Conservation (phyloP, 2,888 invertebrate species). For the Hydrotaea diabolus region DNA sequence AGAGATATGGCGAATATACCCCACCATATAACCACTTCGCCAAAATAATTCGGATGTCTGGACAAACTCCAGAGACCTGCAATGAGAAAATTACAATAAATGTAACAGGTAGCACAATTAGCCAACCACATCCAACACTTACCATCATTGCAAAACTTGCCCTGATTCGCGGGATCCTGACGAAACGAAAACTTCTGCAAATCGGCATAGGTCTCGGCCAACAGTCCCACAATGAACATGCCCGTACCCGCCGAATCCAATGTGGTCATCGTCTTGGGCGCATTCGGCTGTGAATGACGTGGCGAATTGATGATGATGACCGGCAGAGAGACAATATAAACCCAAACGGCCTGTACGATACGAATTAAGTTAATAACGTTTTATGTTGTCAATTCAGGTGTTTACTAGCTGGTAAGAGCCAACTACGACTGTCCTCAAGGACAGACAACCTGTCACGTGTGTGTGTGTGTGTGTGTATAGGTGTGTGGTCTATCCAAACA, state of each 20-base stretch:
- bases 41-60: constrained; percentile 96
- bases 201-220: constrained; percentile 95
- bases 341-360: constrained; percentile 91
- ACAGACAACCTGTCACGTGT: too few relatives aligned
- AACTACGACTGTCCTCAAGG: too few relatives aligned
- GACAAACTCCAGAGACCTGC: constrained; percentile 92
- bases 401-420: not conserved
- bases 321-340: constrained; percentile 93
- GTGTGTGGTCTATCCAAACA: not conserved
- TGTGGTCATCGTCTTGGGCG: constrained; percentile 92
- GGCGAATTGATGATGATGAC: constrained; percentile 95
- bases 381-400: not conserved
- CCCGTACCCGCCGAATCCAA: constrained; percentile 92
- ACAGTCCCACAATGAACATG: constrained; percentile 90
- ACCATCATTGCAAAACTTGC: constrained; percentile 96
- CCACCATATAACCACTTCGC: constrained; percentile 96
- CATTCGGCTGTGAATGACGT: constrained; percentile 87
- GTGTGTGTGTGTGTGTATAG: not conserved
- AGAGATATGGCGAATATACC: constrained; percentile 94
- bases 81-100: constrained; percentile 11
- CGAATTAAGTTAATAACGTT: constrained; percentile 54
- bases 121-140: constrained; percentile 73
- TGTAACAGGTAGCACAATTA: constrained; percentile 2
- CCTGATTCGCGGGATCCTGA: constrained; percentile 92
- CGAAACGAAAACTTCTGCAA: constrained; percentile 95